phyloP scores from a whole-genome alignment of 2,113 vertebrate genomes.

The Burhinus bistriatus region DNA sequence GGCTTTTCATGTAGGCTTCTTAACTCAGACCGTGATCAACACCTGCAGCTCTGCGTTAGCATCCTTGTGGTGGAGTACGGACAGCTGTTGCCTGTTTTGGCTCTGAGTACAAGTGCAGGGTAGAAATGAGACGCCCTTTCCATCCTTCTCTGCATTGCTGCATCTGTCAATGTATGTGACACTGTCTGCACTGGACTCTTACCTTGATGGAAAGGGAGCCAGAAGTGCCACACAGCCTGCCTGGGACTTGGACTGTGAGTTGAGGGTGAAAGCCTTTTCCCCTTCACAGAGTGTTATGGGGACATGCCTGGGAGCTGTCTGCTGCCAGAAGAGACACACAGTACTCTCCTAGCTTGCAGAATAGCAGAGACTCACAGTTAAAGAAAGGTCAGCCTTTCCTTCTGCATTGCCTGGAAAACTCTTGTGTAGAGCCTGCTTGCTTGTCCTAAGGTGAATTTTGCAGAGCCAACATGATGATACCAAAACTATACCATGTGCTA shows the following conservation, averaged over 20 bases:
- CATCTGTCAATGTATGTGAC: background rate
- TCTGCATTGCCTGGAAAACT: background rate
- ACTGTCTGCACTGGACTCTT: background rate
- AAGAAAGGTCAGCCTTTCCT: background rate
- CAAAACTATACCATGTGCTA: background rate
- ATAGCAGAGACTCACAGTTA: background rate
- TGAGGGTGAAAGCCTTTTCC: background rate
- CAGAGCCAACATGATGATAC: background rate
- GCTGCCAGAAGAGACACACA: background rate
- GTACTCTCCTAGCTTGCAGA: background rate
- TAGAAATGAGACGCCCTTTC: background rate
- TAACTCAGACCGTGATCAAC: background rate
- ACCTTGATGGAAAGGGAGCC: background rate
- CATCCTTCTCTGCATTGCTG: background rate
- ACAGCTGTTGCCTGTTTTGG: background rate
- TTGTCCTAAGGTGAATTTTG: background rate
- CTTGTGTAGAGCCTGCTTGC: background rate
- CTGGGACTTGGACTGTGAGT: background rate
- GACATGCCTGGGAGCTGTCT: background rate
- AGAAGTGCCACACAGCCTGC: background rate
- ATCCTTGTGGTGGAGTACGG: background rate
- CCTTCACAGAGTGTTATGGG: background rate
- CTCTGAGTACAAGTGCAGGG: background rate
- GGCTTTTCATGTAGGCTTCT: background rate
- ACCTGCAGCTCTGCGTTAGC: background rate